A percentile compares a stretch with the other conserved stretches of the same genome.
These are phyloP conservation scores for Ctenopoma multispine DNA, from an alignment of 2,797 vertebrate species.

Conservation along the genomic window DNA sequence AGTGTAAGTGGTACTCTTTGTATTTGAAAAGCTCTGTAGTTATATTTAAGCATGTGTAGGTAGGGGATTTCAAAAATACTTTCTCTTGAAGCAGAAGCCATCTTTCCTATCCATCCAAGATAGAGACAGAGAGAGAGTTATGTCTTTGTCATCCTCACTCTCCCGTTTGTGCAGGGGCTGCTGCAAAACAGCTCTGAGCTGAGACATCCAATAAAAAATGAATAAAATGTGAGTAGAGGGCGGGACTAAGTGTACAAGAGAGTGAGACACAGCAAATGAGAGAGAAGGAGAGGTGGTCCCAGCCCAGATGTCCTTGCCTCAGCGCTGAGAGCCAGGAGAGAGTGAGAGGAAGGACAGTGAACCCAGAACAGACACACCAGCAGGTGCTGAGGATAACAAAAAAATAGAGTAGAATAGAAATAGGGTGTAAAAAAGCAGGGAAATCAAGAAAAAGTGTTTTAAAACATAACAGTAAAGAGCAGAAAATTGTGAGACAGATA, in stretches of 20 bases:
- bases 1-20: neutral
- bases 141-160: slow-evolving; percentile 61
- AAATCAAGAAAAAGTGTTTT: slow-evolving; percentile 35
- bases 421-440: neutral
- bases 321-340: slow-evolving; percentile 58
- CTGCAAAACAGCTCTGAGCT: slow-evolving; percentile 64
- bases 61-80: slow-evolving; percentile 48
- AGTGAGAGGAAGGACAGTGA: slow-evolving; percentile 55
- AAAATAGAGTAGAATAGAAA: neutral
- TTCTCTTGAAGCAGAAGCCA: slow-evolving; percentile 21
- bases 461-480: slow-evolving; percentile 26
- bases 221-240: slow-evolving; percentile 59
- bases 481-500: slow-evolving; percentile 34
- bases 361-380: slow-evolving; percentile 50
- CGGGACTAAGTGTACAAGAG: slow-evolving; percentile 48
- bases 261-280: slow-evolving; percentile 58
- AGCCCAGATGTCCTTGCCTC: slow-evolving; percentile 72
- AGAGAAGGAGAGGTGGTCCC: slow-evolving; percentile 69
- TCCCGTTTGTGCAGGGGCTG: slow-evolving; percentile 53
- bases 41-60: slow-evolving; percentile 41
- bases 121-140: slow-evolving; percentile 30
- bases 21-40: slow-evolving; percentile 7
- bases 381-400: slow-evolving; percentile 64
- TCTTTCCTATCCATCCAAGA: slow-evolving; percentile 30
- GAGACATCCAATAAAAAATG: slow-evolving; percentile 63